These are phyloP conservation scores for Tragelaphus scriptus DNA, from an alignment of 2,113 vertebrate species.

Conservation along the genomic window DNA sequence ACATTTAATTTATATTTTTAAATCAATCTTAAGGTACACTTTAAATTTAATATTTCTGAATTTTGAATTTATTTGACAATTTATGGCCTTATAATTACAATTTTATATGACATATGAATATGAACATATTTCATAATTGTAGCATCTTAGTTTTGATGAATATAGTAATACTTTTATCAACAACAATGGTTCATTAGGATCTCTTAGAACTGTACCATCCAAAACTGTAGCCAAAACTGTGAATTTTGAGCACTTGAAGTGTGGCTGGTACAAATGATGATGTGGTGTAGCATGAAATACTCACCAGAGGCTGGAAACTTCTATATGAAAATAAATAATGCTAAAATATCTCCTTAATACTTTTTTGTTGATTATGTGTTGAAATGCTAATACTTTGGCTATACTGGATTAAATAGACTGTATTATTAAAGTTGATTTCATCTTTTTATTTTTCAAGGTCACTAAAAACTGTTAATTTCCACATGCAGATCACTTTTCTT, in stretches of 20 bases:
- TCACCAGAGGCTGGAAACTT: not conserved
- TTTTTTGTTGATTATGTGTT: not conserved
- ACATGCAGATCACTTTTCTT: not conserved
- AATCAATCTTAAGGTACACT: not conserved
- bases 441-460: not conserved
- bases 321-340: not conserved
- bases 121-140: not conserved
- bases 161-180: not conserved
- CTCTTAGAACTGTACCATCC: not conserved
- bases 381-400: not conserved
- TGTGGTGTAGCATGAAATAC: rapidly evolving
- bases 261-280: not conserved
- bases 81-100: not conserved
- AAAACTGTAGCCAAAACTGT: rapidly evolving
- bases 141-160: not conserved
- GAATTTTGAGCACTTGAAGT: not conserved
- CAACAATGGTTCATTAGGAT: not conserved
- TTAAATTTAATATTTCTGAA: not conserved
- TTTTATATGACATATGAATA: not conserved
- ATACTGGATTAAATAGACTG: not conserved
- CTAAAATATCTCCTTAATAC: not conserved
- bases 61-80: not conserved
- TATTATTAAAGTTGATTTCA: not conserved
- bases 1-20: not conserved
- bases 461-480: not conserved